Base-by-base conservation (phyloP, 2,888 invertebrate genomes). In the Caenorhabditis drosophilae region DNA sequence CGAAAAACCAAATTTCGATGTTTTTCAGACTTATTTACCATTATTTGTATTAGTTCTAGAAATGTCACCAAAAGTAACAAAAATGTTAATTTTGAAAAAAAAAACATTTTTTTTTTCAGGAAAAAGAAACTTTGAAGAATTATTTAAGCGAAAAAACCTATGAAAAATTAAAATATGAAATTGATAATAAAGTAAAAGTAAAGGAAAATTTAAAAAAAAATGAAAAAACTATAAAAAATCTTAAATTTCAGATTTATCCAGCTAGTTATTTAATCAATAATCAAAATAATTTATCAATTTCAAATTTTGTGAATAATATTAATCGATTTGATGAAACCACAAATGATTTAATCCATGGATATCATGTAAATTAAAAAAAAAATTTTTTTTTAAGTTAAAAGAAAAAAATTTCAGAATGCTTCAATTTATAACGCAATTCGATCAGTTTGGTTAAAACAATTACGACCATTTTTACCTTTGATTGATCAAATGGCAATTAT, bases 401-500 rank as follows among this genome's bases (percentile, higher is more conserved):
- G 22, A 48, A 44, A n/a, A 0, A 11, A 4, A 18, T 50, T 57
- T 44, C 41, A 73, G 73, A 73, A 73, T 31, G 73, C 73, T 12
- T 66, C 70, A 1, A 58, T 73, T 26, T 73, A 70, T 58, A 64
- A 67, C 25, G 66, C 68, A 9, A 68, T 73, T 36, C 66, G 73
- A 6, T 68, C 66, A 2, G 55, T 73, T 18, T 73, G 62, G 62
- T 46, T 68, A 44, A 59, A 60, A 52, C 66, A 73, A 49, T 34
- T 73, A 11, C 52, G 56, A 11, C 63, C 70, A 42, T 61, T 67
- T 26, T 50, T 73, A 20, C 73, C 73, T 2, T 36, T 63, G 18
- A 73, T 70, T 31, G 73, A 73, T 47, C 73, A 73, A 49, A 42
- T 70, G 34, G 73, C 68, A 2, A 61, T 73, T 38, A 55, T 70